Base-by-base conservation (phyloP, 2,113 vertebrate genomes). In the Passer domesticus region DNA sequence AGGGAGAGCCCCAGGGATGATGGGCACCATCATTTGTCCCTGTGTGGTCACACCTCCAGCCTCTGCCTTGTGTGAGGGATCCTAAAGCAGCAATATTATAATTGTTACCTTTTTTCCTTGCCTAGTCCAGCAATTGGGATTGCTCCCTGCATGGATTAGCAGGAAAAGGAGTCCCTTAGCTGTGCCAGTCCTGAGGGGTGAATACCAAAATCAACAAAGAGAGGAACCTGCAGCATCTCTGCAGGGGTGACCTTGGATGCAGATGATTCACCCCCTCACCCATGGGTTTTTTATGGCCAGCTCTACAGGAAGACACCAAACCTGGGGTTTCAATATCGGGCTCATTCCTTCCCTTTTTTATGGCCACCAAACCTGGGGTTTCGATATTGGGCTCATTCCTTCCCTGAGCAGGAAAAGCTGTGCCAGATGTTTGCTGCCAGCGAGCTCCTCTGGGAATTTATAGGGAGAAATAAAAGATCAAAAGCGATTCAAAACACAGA, bases 391-490 rank as follows among this genome's bases (percentile, higher is more conserved):
- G 21, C 46, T 85, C n/a, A 21, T 72, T 91, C 67, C 55, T 92
- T 33, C 49, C 28, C 41, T 16, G 49, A 90, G 69, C 74, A 87
- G 70, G 50, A 84, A 91, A 92, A 75, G 46, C 63, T 60, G 35
- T 77, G 90, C 95, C 96, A 94, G 90, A 95, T 95, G 94, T 94
- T 92, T 80, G 82, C 84, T 91, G 67, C 93, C 63, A 90, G 78
- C 14, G 5, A 89, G 64, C 63, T 76, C 78, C 17, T 4, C 68
- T 16, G 69, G 80, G 91, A 79, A 93, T 83, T 89, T 90, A 92
- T 35, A 23, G 93, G 75, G 73, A 39, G 53, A 95, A 94, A 91
- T 90, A 93, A 94, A 96, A 96, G 94, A 95, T 93, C 93, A 96
- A 96, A 97, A 95, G 90, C 78, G 49, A 55, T 75, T 83, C 37